Evolutionary conservation across 2,797 vertebrate genomes (phyloP), one percentile per base, ranked within the genome.

Genomic region (Melanotaenia boesemani): DNA sequence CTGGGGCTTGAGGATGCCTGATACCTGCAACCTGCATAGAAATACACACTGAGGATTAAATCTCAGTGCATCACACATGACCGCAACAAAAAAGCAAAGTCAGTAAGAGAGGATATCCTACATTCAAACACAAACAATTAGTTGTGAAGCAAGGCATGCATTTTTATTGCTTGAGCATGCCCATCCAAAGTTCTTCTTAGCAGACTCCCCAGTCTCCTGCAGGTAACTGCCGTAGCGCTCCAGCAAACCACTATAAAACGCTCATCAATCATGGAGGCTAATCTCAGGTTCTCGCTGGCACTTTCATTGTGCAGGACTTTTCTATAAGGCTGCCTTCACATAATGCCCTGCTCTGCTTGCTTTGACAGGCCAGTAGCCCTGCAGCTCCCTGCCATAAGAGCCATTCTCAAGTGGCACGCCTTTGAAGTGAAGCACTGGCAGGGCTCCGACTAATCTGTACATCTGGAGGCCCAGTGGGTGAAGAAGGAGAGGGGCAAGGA

Each of bases 261-360:
- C 86, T 91, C 90, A 93, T 93, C 93, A 90, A 93, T 95, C 93
- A 94, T 91, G 12, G 81, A 30, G 54, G 81, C 88, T 93, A 93
- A 94, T 93, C 93, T 93, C 88, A 91, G 87, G 86, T 84, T 92
- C 84, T 80, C 32, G 44, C 86, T 89, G 91, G 90, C 93, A 91
- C 89, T 79, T 91, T 88, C 90, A 92, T 94, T 94, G 94, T 93
- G 74, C 67, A 28, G 78, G 83, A 39, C 79, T 79, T 88, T 92
- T 93, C 90, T 91, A 80, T 88, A 80, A 67, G 80, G 86, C 87
- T 89, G 89, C 92, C 80, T 90, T 71, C 87, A 67, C 82, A 94
- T 91, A 93, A 94, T 89, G 88, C 80, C 76, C 84, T 48, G 13
- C 79, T 78, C 76, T 32, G 80, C 75, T 79, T 36, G 85, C 89